phyloP scores from a whole-genome alignment of 2,888 invertebrate species.

The Leptothorax acervorum region DNA sequence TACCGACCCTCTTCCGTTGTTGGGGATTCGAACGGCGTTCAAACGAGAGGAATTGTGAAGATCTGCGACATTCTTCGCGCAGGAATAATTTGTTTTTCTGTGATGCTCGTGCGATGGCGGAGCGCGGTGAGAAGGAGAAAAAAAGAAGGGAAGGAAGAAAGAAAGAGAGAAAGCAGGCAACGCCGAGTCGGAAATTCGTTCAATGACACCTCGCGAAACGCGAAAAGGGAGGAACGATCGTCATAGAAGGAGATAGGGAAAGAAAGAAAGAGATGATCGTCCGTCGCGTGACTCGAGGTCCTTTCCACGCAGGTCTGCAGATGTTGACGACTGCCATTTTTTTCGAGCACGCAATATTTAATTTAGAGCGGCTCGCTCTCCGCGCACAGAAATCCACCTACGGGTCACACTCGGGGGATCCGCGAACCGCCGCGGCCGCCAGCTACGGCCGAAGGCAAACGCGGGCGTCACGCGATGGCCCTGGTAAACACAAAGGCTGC shows the following conservation, averaged over 20 bases:
- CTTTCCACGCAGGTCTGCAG: slow-evolving; percentile 54
- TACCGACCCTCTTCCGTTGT: slow-evolving; percentile 13
- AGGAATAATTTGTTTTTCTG: slow-evolving; percentile 28
- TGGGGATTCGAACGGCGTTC: slow-evolving; percentile 6
- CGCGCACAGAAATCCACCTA: slow-evolving; percentile 34
- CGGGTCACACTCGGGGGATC: slow-evolving; percentile 53
- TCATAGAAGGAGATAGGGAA: background rate
- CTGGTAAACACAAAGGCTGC: slow-evolving; percentile 53
- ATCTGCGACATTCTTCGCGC: slow-evolving; percentile 28
- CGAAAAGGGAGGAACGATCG: slow-evolving; percentile 32
- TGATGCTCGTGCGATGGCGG: background rate
- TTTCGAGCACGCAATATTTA: slow-evolving; percentile 55
- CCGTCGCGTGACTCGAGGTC: slow-evolving; percentile 56
- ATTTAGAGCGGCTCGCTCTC: slow-evolving; percentile 49
- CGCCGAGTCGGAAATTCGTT: slow-evolving; percentile 19
- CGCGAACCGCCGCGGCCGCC: slow-evolving; percentile 26
- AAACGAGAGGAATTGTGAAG: slow-evolving; percentile 18
- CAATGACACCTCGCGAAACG: slow-evolving; percentile 47
- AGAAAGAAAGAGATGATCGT: background rate
- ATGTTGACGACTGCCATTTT: slow-evolving; percentile 52
- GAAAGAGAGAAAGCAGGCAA: background rate
- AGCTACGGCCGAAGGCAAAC: slow-evolving; percentile 31
- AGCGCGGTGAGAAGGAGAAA: too few species aligned
- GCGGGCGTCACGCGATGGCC: slow-evolving; percentile 49
- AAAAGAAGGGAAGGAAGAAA: background rate